Evolutionary conservation across 2,888 invertebrate species (phyloP).

Genomic region (Xylocampa areola): DNA sequence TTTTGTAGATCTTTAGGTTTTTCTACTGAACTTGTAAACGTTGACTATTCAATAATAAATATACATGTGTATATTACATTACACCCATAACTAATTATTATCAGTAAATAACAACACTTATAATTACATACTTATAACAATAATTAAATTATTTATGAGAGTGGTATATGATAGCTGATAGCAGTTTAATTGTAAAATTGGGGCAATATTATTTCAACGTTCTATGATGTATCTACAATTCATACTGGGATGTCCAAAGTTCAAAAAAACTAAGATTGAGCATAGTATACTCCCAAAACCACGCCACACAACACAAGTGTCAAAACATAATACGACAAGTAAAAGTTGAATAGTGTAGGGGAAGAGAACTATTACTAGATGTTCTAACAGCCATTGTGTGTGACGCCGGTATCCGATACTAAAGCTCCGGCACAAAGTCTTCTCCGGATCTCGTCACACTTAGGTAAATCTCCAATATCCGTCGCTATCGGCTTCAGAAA

Average conservation of each 20-base stretch:
- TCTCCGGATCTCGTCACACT: constrained; percentile 81
- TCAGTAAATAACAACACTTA: no score
- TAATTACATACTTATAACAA: no score
- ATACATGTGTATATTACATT: no score
- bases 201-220: no score
- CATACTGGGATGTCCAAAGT: no score
- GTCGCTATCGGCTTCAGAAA: constrained; percentile 76
- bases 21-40: constrained; percentile 45
- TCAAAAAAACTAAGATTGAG: background rate
- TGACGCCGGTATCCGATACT: constrained; percentile 69
- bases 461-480: constrained; percentile 87
- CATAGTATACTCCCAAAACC: background rate
- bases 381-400: constrained; percentile 74
- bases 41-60: no score
- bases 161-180: no score
- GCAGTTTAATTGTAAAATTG: no score
- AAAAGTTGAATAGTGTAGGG: constrained; percentile 59
- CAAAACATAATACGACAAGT: constrained; percentile 34
- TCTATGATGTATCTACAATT: no score
- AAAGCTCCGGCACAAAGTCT: constrained; percentile 79
- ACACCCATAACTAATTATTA: no score
- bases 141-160: no score
- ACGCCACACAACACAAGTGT: constrained; percentile 19
- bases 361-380: constrained; percentile 77
- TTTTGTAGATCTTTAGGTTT: constrained; percentile 70